Percentiles rank a stretch among this genome's conserved stretches.
Conservation (phyloP, 2,113 vertebrate genomes). For the Spermophilus dauricus region DNA sequence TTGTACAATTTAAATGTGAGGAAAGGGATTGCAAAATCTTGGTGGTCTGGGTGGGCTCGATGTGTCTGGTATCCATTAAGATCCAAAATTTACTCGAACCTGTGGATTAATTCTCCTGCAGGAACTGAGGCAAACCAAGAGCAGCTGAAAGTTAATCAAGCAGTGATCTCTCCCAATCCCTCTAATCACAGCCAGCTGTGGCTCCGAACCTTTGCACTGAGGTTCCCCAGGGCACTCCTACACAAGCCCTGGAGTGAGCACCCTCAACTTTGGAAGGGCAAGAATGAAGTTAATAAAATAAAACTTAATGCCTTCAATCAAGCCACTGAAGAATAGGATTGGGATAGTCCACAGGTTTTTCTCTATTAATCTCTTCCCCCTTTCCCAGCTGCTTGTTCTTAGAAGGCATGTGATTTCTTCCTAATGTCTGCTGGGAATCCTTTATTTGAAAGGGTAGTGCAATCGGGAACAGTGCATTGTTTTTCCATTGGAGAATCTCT, state of each 20-base stretch:
- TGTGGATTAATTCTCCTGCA: conserved; percentile 90
- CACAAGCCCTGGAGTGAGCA: conserved; percentile 78
- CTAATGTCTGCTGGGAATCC: background rate
- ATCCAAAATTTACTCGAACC: conserved; percentile 88
- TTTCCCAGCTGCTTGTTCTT: conserved; percentile 84
- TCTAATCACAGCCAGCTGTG: conserved; percentile 92
- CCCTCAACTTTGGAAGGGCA: conserved; percentile 87
- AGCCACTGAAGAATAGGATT: conserved; percentile 80
- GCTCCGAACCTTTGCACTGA: conserved; percentile 85
- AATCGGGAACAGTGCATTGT: background rate
- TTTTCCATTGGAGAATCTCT: background rate
- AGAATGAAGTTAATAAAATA: conserved; percentile 91
- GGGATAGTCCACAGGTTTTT: conserved; percentile 84
- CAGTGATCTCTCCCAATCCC: conserved; percentile 89
- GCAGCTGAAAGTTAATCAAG: conserved; percentile 91
- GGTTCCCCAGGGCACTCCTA: conserved; percentile 84
- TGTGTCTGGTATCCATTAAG: conserved; percentile 90
- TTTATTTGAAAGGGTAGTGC: background rate
- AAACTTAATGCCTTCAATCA: conserved; percentile 89
- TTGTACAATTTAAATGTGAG: conserved; percentile 71
- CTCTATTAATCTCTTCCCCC: conserved; percentile 87
- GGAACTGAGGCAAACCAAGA: conserved; percentile 90
- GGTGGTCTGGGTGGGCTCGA: conserved; percentile 87
- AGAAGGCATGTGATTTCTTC: conserved; percentile 58
- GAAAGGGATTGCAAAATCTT: conserved; percentile 56